Conservation (phyloP, 2,797 vertebrate species). For the Microctenopoma stevenorrisi region DNA sequence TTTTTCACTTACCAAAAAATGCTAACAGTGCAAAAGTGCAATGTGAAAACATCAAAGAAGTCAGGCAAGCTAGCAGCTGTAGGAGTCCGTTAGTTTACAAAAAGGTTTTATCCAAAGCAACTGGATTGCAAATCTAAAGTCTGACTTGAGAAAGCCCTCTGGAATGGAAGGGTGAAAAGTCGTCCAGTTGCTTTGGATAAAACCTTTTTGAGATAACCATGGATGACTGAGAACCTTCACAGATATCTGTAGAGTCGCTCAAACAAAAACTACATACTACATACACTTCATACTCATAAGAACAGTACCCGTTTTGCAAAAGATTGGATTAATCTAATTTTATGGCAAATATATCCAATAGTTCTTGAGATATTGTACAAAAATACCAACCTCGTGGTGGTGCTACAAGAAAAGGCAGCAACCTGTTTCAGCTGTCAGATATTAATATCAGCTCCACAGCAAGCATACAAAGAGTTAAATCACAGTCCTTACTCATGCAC, state of each 20-base stretch:
- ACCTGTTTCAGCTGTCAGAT: neutral
- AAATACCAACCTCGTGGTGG: neutral
- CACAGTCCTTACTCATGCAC: neutral
- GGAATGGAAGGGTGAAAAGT: too few species aligned
- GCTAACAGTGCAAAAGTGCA: neutral
- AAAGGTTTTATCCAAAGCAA: too few species aligned
- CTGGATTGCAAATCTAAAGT: too few species aligned
- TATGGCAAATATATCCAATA: neutral
- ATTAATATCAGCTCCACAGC: neutral
- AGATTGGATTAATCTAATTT: neutral
- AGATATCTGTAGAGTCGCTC: too few species aligned
- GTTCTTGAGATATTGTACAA: neutral
- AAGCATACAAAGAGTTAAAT: conserved; percentile 22
- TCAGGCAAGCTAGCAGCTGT: too few species aligned
- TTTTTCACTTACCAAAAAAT: neutral
- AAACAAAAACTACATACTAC: neutral
- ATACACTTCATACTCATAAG: neutral
- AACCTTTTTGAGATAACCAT: too few species aligned
- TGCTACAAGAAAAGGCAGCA: neutral
- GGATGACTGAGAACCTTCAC: too few species aligned
- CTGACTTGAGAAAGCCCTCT: too few species aligned
- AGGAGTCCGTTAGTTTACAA: too few species aligned
- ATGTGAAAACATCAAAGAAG: too few species aligned
- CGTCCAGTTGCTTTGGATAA: too few species aligned
- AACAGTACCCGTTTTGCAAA: neutral